Evolutionary conservation across 2,113 vertebrate genomes (phyloP).

Genomic region (Macroglossus sobrinus): DNA sequence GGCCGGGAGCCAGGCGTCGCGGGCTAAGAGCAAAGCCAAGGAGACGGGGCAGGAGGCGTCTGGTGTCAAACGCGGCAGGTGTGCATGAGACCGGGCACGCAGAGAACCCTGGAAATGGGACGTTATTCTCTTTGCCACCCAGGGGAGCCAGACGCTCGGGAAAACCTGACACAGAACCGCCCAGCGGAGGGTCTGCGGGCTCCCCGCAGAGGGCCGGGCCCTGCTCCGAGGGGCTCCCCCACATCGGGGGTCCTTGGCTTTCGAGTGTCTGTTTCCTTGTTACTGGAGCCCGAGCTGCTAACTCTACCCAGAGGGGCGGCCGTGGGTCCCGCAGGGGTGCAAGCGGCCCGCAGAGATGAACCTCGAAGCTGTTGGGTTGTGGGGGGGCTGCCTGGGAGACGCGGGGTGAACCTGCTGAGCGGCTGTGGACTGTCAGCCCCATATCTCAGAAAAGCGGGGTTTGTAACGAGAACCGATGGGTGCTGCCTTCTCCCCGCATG

Average conservation of each 20-base stretch:
- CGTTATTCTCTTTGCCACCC: constrained; percentile 66
- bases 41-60: background rate
- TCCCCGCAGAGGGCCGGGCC: background rate
- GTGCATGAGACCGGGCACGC: background rate
- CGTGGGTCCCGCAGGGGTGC: background rate
- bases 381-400: background rate
- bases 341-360: background rate
- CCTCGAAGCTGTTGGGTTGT: background rate
- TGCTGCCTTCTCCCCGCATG: background rate
- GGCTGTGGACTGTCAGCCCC: background rate
- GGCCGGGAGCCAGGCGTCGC: background rate
- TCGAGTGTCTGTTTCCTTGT: background rate
- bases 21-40: background rate
- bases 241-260: background rate
- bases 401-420: background rate
- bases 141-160: constrained; percentile 74
- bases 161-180: constrained; percentile 22
- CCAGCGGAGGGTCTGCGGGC: background rate
- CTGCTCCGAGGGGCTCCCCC: background rate
- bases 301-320: background rate
- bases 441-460: background rate
- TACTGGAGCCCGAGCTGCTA: background rate
- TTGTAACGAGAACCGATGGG: background rate
- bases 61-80: background rate
- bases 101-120: constrained; percentile 11